Percentiles rank a stretch among this genome's conserved stretches.
Evolutionary conservation across 2,888 invertebrate genomes (phyloP).

Genomic region (Ceramica pisi): DNA sequence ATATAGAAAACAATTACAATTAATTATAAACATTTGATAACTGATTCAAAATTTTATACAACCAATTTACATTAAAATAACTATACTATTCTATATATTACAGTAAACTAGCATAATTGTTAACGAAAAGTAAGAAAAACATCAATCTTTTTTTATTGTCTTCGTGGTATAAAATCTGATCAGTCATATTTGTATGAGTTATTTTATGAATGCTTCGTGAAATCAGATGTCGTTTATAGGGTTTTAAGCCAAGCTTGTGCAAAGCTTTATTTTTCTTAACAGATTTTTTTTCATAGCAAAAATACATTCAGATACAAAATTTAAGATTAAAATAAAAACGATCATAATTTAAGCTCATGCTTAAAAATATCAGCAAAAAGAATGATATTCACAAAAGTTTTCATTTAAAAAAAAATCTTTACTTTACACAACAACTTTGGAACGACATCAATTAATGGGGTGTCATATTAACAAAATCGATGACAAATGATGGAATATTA

Average conservation of each 20-base stretch:
- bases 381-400: constrained; percentile 42
- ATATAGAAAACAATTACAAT: constrained; percentile 62
- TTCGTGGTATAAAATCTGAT: constrained; percentile 61
- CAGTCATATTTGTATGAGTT: constrained; percentile 65
- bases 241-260: background rate
- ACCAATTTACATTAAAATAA: constrained; percentile 86
- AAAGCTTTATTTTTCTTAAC: background rate
- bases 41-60: constrained; percentile 86
- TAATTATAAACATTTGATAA: constrained; percentile 71
- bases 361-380: constrained; percentile 21
- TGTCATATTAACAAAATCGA: constrained; percentile 62
- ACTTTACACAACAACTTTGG: constrained; percentile 42
- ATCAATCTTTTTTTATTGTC: constrained; percentile 63
- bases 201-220: constrained; percentile 53
- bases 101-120: constrained; percentile 65
- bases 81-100: constrained; percentile 71
- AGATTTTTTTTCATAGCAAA: background rate
- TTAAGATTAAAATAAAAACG: constrained; percentile 26
- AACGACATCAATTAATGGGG: constrained; percentile 59
- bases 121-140: constrained; percentile 64
- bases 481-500: constrained; percentile 59
- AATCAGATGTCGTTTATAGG: constrained; percentile 31
- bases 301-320: background rate
- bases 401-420: constrained; percentile 37
- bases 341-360: constrained; percentile 29